Percentiles rank a stretch among this genome's conserved stretches.
These are phyloP conservation scores for Crotalus horridus DNA, from an alignment of 2,113 vertebrate species.

Conservation along the genomic window DNA sequence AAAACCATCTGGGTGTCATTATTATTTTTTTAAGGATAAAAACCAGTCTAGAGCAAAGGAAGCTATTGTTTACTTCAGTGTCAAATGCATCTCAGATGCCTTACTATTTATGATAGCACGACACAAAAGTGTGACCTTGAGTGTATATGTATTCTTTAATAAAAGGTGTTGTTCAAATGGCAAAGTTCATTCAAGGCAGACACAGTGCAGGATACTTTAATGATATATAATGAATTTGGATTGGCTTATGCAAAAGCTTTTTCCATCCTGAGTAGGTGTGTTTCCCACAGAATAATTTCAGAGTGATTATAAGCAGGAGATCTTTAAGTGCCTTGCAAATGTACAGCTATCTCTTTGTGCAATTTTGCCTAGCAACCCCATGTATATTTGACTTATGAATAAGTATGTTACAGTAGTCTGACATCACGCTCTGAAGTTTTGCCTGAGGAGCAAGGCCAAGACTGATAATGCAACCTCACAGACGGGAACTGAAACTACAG, in stretches of 20 bases:
- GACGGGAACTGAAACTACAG: background rate
- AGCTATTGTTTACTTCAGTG: background rate
- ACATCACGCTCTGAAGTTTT: background rate
- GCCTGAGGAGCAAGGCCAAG: background rate
- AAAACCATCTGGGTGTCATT: background rate
- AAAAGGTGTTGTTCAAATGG: background rate
- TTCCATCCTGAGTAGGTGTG: background rate
- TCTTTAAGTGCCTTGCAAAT: background rate
- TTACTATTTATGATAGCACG: background rate
- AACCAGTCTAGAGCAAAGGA: background rate
- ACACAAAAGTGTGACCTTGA: background rate
- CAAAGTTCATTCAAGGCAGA: background rate
- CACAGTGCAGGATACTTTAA: background rate
- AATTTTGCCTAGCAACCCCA: background rate
- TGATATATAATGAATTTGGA: background rate
- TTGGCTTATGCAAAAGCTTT: background rate
- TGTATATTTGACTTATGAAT: background rate
- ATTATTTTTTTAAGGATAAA: background rate
- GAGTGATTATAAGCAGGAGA: background rate
- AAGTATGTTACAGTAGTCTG: slow-evolving; percentile 10
- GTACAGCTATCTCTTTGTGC: background rate
- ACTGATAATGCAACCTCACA: background rate
- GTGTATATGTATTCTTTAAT: background rate
- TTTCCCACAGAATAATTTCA: slow-evolving; percentile 13
- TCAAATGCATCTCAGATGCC: background rate